Evolutionary conservation across 2,797 vertebrate species (phyloP).

Genomic region (Eulemur coronatus): DNA sequence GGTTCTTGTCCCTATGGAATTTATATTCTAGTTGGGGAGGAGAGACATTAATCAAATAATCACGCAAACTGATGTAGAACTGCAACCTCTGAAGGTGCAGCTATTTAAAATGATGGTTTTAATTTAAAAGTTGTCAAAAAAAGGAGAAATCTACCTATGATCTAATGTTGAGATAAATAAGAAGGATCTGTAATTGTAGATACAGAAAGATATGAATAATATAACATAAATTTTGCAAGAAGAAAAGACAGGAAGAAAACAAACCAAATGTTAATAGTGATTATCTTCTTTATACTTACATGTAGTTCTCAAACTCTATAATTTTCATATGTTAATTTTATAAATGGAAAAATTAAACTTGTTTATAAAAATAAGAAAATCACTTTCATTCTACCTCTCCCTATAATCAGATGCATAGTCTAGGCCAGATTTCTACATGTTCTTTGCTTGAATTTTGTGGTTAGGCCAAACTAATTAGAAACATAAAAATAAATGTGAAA

Average conservation of each 20-base stretch:
- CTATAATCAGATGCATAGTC: not conserved
- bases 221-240: not conserved
- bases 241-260: constrained; percentile 5
- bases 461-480: constrained; percentile 30
- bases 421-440: not conserved
- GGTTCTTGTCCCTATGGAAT: not conserved
- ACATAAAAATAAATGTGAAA: constrained; percentile 51
- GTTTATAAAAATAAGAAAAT: not conserved
- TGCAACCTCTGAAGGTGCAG: not conserved
- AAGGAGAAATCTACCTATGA: not conserved
- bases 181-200: not conserved
- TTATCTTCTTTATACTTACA: not conserved
- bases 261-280: not conserved
- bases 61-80: not conserved
- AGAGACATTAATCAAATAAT: constrained; percentile 45
- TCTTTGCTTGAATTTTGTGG: constrained; percentile 24
- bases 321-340: constrained; percentile 9
- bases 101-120: constrained; percentile 47
- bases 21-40: not conserved
- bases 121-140: constrained; percentile 23
- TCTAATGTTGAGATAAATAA: constrained; percentile 16
- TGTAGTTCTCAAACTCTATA: not conserved
- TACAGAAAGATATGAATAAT: constrained; percentile 6
- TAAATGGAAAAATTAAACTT: not conserved
- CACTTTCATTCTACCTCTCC: not conserved